Conservation (phyloP, 2,113 vertebrate genomes). For the Coreoperca whiteheadi region DNA sequence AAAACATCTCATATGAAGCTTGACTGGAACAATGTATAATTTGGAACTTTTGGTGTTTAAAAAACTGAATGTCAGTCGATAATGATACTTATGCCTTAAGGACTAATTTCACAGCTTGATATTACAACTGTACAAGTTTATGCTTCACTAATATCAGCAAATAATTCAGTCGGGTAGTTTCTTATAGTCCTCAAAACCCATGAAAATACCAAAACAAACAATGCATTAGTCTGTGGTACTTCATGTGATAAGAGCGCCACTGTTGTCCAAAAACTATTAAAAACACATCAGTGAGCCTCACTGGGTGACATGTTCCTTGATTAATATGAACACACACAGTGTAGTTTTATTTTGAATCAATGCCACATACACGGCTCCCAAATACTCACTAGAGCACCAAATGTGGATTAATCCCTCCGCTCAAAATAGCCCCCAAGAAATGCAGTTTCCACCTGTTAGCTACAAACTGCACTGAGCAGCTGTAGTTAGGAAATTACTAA, state of each 20-base stretch:
- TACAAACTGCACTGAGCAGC: background rate
- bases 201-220: background rate
- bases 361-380: background rate
- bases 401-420: too few species aligned
- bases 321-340: too few species aligned
- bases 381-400: too few species aligned
- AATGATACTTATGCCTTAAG: background rate
- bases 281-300: too few species aligned
- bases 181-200: background rate
- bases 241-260: background rate
- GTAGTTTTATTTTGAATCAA: too few species aligned
- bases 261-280: too few species aligned
- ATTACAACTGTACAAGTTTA: slow-evolving; percentile 8
- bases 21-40: background rate
- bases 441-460: background rate
- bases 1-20: background rate
- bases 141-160: background rate
- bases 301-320: too few species aligned
- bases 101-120: slow-evolving; percentile 26
- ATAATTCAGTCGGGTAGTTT: slow-evolving; percentile 11
- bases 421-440: background rate
- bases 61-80: slow-evolving; percentile 9
- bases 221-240: background rate
- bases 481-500: background rate
- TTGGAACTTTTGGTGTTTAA: background rate